These are phyloP conservation scores for Eurois occulta DNA, from an alignment of 2,888 invertebrate genomes.

Conservation along the genomic window DNA sequence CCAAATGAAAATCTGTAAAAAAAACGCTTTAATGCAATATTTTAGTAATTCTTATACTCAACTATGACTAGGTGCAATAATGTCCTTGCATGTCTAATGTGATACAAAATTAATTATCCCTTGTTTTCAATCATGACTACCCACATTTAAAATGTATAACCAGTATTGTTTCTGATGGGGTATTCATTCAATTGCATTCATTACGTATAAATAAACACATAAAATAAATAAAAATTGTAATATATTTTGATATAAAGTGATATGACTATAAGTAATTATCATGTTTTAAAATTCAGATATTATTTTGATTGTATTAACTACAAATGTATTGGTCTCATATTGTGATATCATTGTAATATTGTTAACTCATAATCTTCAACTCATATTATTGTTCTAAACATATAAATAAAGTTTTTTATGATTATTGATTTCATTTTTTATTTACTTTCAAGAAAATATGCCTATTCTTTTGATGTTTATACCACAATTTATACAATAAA, in stretches of 20 bases:
- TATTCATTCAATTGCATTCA: conserved; percentile 33
- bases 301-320: conserved; percentile 66
- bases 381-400: conserved; percentile 49
- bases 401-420: conserved; percentile 53
- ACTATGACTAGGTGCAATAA: conserved; percentile 16
- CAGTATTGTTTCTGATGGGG: conserved; percentile 62
- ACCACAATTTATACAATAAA: neutral
- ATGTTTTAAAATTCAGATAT: conserved; percentile 37
- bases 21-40: neutral
- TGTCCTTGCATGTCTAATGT: conserved; percentile 25
- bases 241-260: conserved; percentile 59
- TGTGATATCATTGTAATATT: conserved; percentile 80
- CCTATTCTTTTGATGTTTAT: neutral
- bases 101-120: conserved; percentile 20
- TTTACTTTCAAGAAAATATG: neutral
- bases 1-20: neutral
- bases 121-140: conserved; percentile 21
- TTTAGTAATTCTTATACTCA: conserved; percentile 14
- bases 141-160: conserved; percentile 37
- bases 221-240: conserved; percentile 29
- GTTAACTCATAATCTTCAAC: conserved; percentile 59
- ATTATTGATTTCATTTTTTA: conserved; percentile 6
- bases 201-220: conserved; percentile 21
- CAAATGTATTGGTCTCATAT: conserved; percentile 82
- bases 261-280: conserved; percentile 40